These are phyloP conservation scores for Drosophila yooni DNA, from an alignment of 2,888 invertebrate genomes.

Conservation along the genomic window DNA sequence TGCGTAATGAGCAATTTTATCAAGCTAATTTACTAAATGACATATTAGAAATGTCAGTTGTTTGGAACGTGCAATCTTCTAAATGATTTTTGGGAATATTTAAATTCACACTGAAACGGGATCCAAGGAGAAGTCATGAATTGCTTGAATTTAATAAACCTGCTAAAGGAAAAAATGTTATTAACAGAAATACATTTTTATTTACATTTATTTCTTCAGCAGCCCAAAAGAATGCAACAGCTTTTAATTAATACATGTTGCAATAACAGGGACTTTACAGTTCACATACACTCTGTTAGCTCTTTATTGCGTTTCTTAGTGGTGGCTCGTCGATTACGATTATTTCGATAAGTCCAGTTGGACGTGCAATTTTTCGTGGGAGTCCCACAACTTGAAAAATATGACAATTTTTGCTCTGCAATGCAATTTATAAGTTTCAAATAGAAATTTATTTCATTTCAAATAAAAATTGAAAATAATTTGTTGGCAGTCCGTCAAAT, in stretches of 20 bases:
- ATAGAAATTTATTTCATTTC: not conserved
- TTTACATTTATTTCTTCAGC: not conserved
- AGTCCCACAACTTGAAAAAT: not conserved
- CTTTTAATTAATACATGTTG: not conserved
- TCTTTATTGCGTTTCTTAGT: not conserved
- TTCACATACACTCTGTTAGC: conserved; percentile 28
- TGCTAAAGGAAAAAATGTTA: not conserved
- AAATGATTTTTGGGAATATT: not conserved
- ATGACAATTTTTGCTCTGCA: not conserved
- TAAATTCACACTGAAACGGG: not conserved
- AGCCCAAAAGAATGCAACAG: conserved; percentile 30
- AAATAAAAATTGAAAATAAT: not conserved
- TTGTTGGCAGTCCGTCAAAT: not conserved
- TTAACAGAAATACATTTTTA: not conserved
- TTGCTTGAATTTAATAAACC: not conserved
- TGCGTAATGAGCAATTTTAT: not conserved
- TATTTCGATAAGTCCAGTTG: conserved; percentile 8
- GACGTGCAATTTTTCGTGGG: not conserved
- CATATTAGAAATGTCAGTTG: not conserved
- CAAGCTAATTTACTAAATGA: not conserved
- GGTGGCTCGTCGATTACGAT: conserved; percentile 14
- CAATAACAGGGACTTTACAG: not conserved
- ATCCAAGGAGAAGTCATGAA: not conserved
- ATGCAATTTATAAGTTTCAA: not conserved
- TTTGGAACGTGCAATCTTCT: not conserved